These are phyloP conservation scores for Eonycteris spelaea DNA, from an alignment of 2,113 vertebrate species.

Conservation along the genomic window DNA sequence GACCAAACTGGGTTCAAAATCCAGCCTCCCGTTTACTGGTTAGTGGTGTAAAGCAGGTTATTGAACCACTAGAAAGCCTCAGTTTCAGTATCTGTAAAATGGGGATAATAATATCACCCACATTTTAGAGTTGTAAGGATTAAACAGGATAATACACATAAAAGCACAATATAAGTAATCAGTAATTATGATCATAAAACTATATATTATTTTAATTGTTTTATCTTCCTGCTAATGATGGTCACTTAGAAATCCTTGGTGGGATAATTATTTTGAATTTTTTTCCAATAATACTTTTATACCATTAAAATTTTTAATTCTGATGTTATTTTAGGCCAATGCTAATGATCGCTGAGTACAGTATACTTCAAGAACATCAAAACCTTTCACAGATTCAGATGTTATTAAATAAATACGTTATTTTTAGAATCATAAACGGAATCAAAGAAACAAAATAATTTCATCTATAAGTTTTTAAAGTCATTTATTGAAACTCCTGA, in stretches of 20 bases:
- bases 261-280: constrained; percentile 16
- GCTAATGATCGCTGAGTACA: constrained; percentile 32
- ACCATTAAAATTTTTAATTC: constrained; percentile 26
- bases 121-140: neutral
- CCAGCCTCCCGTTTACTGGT: neutral
- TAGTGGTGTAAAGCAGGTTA: neutral
- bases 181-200: neutral
- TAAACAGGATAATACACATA: neutral
- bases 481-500: constrained; percentile 30
- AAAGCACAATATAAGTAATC: neutral
- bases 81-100: constrained; percentile 57
- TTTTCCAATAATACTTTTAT: constrained; percentile 12
- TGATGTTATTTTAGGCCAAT: neutral
- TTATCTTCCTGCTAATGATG: neutral
- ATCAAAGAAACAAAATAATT: constrained; percentile 26
- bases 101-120: neutral
- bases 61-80: neutral
- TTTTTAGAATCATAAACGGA: constrained; percentile 44
- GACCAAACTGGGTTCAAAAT: neutral
- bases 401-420: constrained; percentile 25
- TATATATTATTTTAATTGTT: constrained; percentile 12
- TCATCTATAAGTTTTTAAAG: constrained; percentile 21
- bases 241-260: constrained; percentile 1
- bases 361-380: constrained; percentile 46
- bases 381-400: constrained; percentile 43